These are phyloP conservation scores for Agriopis marginaria DNA, from an alignment of 2,888 invertebrate genomes.

Conservation along the genomic window DNA sequence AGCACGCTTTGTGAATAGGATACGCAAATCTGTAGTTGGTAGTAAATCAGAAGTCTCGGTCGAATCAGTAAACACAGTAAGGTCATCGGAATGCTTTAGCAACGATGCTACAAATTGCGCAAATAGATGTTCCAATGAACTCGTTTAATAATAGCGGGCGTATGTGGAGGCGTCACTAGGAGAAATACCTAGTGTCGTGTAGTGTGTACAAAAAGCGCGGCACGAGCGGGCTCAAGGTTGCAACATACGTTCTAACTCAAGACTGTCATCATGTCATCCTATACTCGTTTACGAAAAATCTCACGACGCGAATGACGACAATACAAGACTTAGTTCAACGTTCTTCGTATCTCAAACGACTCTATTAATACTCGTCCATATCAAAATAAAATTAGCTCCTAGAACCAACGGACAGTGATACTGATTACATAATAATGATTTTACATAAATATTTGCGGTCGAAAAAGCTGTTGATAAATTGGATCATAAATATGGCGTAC, in stretches of 20 bases:
- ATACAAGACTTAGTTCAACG: slow-evolving; percentile 41
- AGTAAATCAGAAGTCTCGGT: slow-evolving; percentile 35
- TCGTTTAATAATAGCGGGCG: slow-evolving; percentile 84
- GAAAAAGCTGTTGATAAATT: slow-evolving; percentile 29
- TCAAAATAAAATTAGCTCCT: slow-evolving; percentile 29
- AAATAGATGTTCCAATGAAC: slow-evolving; percentile 87
- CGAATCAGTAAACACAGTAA: slow-evolving; percentile 63
- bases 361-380: slow-evolving; percentile 24
- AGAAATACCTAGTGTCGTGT: slow-evolving; percentile 63
- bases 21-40: slow-evolving; percentile 8
- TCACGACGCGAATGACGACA: slow-evolving; percentile 41
- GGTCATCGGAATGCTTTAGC: slow-evolving; percentile 79
- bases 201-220: slow-evolving; percentile 41
- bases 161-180: slow-evolving; percentile 70
- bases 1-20: neutral
- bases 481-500: slow-evolving; percentile 29
- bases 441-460: slow-evolving; percentile 7
- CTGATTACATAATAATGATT: slow-evolving; percentile 25
- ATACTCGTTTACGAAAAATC: slow-evolving; percentile 60
- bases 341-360: slow-evolving; percentile 29
- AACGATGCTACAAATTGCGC: slow-evolving; percentile 82
- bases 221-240: slow-evolving; percentile 66
- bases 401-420: slow-evolving; percentile 10
- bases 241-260: slow-evolving; percentile 44
- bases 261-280: slow-evolving; percentile 51